Evolutionary conservation across 2,113 vertebrate genomes (phyloP).

Genomic region (Numenius arquata): DNA sequence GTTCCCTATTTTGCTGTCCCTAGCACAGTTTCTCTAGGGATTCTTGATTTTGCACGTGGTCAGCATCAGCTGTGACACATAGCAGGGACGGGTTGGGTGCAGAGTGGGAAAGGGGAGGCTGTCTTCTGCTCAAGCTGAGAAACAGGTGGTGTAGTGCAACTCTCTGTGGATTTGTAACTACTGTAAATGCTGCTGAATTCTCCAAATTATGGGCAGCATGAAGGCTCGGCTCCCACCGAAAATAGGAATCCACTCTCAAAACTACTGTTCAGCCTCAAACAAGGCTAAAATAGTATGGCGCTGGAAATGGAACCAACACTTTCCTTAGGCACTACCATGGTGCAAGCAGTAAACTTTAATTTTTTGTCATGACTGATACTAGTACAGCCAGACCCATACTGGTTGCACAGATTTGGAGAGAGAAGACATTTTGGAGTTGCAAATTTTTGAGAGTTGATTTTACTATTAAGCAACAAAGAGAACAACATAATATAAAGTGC

Average conservation of each 20-base stretch:
- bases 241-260: neutral
- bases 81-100: accelerated
- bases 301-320: neutral
- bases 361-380: neutral
- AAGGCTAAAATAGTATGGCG: neutral
- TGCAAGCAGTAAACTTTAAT: neutral
- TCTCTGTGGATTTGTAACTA: neutral
- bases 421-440: neutral
- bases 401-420: neutral
- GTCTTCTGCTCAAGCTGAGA: neutral
- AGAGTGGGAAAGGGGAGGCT: neutral
- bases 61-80: neutral
- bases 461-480: neutral
- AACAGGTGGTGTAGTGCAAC: neutral
- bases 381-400: neutral
- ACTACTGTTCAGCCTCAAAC: neutral
- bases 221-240: neutral
- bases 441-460: neutral
- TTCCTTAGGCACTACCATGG: neutral
- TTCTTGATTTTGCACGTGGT: neutral
- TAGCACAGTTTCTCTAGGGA: neutral
- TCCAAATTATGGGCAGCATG: neutral
- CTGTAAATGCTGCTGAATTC: neutral
- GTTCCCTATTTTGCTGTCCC: neutral
- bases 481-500: neutral